These are phyloP conservation scores for Oegoconia quadripuncta DNA, from an alignment of 2,888 invertebrate genomes.

Conservation along the genomic window DNA sequence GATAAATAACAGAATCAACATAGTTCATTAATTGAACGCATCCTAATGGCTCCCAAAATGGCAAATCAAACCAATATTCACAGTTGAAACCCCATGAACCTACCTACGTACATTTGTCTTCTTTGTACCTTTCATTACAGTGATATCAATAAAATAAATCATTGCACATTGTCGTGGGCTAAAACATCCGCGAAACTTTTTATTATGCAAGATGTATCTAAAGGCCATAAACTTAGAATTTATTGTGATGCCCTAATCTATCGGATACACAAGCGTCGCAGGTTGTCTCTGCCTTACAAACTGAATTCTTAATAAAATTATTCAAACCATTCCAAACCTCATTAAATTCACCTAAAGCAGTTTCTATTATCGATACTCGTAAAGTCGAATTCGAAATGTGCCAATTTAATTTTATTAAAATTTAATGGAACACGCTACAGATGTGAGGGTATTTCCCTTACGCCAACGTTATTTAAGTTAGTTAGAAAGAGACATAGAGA, in stretches of 20 bases:
- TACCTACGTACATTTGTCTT: constrained; percentile 41
- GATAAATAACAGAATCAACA: too few species aligned
- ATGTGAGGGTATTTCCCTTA: constrained; percentile 17
- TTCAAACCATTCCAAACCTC: constrained; percentile 34
- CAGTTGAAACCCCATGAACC: too few species aligned
- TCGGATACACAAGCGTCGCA: constrained; percentile 51
- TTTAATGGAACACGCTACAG: constrained; percentile 10
- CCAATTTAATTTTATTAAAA: neutral
- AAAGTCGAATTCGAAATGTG: constrained; percentile 52
- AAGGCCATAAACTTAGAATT: constrained; percentile 58
- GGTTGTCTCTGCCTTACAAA: constrained; percentile 55
- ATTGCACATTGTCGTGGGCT: constrained; percentile 28
- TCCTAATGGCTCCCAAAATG: constrained; percentile 1
- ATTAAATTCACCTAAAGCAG: constrained; percentile 32
- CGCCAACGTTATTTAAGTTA: constrained; percentile 1
- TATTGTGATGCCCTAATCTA: constrained; percentile 61
- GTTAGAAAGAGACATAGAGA: constrained; percentile 7
- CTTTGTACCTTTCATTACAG: constrained; percentile 47
- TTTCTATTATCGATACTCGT: constrained; percentile 36
- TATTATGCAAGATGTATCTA: constrained; percentile 44
- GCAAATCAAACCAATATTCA: too few species aligned
- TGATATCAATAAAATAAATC: constrained; percentile 51
- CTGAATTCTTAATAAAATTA: constrained; percentile 46
- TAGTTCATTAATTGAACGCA: neutral
- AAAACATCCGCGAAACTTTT: constrained; percentile 46